Evolutionary conservation across 2,113 vertebrate genomes (phyloP), one percentile per base, ranked within the genome.

Genomic region (Halichoeres trimaculatus): DNA sequence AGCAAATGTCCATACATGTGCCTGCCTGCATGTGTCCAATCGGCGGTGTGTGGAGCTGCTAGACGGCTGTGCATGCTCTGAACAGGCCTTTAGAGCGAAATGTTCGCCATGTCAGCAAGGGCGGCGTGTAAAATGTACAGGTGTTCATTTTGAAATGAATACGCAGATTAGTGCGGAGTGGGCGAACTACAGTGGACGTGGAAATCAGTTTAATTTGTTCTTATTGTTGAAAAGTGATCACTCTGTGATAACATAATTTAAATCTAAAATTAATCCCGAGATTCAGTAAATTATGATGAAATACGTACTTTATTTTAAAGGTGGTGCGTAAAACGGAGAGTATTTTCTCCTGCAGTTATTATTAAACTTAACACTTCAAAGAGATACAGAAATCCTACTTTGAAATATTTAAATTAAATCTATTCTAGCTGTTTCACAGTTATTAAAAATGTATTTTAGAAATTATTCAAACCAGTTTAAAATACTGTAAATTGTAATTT

Each of bases 1-100:
- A 50, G 70, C 48, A 69, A 40, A 74, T 61, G 72, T 80, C 76
- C 76, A 84, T 78, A 77, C 83, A 57, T 85, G 86, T 85, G 84
- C 45, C 70, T 85, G 84, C 40, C 70, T 56, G 74, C 45, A 52
- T 73, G 66, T 52, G 74, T 70, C 75, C 80, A 70, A 36, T 61
- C 74, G 59, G 64, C 74, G 16, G 62, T 35, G 67, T 45, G 76
- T 53, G 26, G 41, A 64, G 64, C 82, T 48, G 75, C 56, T 56
- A 26, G 23, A 47, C 53, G 24, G 4, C 41, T 11, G 54, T 61
- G 47, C 60, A 2, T 48, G 58, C 34, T 34, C 23, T n/a, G 30
- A 24, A 43, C 73, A 19, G 68, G 78, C 81, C 34, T 40, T 5
- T 20, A 34, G 36, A 55, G 30, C 47, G 17, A 53, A 75, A 82